Evolutionary conservation across 53 echinoderm and acorn worm genomes (phyloP), one percentile per base, ranked within the genome.

Genomic region (Henricia sp.): DNA sequence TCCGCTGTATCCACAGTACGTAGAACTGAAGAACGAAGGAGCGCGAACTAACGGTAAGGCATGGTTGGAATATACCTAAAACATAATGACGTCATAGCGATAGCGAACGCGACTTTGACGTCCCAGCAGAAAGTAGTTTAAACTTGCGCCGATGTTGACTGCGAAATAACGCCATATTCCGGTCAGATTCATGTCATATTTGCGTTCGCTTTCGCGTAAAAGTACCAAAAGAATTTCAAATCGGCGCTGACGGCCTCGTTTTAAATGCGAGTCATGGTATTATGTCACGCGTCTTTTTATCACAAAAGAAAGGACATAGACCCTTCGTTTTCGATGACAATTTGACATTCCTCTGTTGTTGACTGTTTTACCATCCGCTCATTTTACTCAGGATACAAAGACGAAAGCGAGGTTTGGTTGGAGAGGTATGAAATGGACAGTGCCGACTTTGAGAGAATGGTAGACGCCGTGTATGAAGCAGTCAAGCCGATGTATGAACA

Each of bases 401-500:
- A 91, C 19, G 88, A 72, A 13, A 76, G 74, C 39, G 75, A 73
- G 13, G 84, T 83, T 19, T 88, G 75, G 84, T 62, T 74, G 17
- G 83, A 88, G 70, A 58, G 43, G 58, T 93, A 93, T 38, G 93
- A 93, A 63, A 86, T 86, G 37, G 19, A n/a, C 50, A 67, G 70
- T 26, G 88, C 72, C 0, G 40, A 56, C 8, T 88, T 93, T 28
- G 85, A 88, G 27, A 36, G 41, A 36, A 66, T 91, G 62, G 44
- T 93, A 17, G 85, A 77, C 52, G 68, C 36, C 0, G 68, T 93
- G 27, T 93, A 78, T 62, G 68, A 85, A 0, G 46, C 83, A 5
- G 83, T 93, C 3, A 70, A 54, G 74, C 93, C 93, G 13, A 68
- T 90, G 85, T 93, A 90, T 54, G 35, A 48, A 21, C 90, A 90